phyloP scores from a whole-genome alignment of 2,113 vertebrate genomes.

The Tenebrosternarchus preto region DNA sequence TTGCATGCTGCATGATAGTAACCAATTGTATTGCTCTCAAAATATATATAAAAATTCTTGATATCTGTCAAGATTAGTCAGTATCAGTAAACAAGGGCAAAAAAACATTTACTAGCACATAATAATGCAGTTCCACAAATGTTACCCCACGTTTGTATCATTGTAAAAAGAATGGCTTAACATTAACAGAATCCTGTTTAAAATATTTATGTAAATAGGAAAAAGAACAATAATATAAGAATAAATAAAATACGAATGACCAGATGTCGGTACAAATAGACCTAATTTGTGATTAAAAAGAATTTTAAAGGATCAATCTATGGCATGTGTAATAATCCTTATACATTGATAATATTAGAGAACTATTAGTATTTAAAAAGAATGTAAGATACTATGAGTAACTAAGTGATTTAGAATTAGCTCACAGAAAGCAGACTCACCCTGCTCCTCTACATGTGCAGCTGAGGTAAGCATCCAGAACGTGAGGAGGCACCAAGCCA shows the following conservation, averaged over 20 bases:
- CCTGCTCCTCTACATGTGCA: slow-evolving; percentile 62
- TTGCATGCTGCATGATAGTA: no score
- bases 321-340: background rate
- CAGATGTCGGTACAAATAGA: background rate
- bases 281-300: background rate
- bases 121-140: background rate
- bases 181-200: background rate
- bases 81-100: no score
- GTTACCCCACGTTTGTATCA: background rate
- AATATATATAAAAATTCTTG: no score
- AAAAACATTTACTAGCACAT: background rate
- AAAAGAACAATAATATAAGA: background rate
- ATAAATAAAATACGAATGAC: background rate
- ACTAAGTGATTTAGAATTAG: background rate
- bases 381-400: background rate
- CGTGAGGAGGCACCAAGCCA: slow-evolving; percentile 63
- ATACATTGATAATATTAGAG: background rate
- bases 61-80: no score
- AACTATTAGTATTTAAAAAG: background rate
- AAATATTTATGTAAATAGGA: background rate
- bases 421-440: slow-evolving; percentile 54
- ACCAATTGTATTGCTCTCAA: no score
- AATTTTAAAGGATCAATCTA: background rate
- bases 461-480: slow-evolving; percentile 56
- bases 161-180: background rate